A percentile compares a stretch with the other conserved stretches of the same genome.
phyloP scores from a whole-genome alignment of 2,113 vertebrate species.

The Cyanoderma ruficeps region DNA sequence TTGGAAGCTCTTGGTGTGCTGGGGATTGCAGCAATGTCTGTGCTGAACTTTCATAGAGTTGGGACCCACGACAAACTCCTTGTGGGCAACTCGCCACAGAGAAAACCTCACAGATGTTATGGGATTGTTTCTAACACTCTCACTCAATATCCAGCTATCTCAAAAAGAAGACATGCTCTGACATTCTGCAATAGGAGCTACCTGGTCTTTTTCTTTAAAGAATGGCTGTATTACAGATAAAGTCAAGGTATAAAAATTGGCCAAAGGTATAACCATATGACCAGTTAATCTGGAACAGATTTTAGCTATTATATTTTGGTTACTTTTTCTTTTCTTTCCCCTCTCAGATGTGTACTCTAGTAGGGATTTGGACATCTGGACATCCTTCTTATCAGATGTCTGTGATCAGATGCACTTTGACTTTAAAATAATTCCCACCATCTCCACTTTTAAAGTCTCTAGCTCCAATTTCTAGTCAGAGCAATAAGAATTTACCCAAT shows the following conservation, averaged over 20 bases:
- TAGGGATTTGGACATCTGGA: not conserved
- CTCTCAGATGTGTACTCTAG: not conserved
- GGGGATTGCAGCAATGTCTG: not conserved
- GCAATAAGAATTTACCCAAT: not conserved
- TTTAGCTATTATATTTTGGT: not conserved
- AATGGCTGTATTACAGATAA: not conserved
- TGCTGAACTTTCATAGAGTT: not conserved
- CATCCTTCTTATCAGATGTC: not conserved
- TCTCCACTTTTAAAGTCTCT: not conserved
- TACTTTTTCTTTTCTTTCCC: not conserved
- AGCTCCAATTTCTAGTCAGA: not conserved
- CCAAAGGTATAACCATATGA: not conserved
- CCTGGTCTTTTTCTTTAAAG: not conserved
- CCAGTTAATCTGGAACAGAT: not conserved
- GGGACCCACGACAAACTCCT: not conserved
- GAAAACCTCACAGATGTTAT: not conserved
- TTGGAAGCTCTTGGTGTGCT: not conserved
- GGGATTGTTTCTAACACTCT: not conserved
- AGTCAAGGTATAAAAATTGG: not conserved
- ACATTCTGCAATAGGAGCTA: not conserved
- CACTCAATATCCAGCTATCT: not conserved
- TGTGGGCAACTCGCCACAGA: not conserved
- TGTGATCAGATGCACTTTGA: not conserved
- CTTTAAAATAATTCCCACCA: not conserved
- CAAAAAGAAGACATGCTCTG: not conserved